Evolutionary conservation across 2,113 vertebrate species (phyloP).

Genomic region (Alligator mississippiensis): DNA sequence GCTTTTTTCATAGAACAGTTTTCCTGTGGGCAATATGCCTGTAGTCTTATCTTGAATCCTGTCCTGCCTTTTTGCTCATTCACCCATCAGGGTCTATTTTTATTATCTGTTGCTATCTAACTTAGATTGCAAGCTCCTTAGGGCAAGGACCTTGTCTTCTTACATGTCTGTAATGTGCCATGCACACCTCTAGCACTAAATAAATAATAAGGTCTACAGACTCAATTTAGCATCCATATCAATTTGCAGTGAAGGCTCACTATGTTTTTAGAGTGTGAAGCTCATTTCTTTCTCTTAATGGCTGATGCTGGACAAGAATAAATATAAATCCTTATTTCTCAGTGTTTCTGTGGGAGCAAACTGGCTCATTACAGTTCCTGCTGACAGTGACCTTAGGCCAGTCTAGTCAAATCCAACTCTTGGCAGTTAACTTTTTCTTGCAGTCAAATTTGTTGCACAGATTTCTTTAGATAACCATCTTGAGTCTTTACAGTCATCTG

Average conservation of each 20-base stretch:
- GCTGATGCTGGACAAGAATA: conserved; percentile 14
- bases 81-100: conserved; percentile 28
- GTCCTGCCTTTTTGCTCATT: conserved; percentile 15
- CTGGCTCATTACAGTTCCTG: conserved; percentile 36
- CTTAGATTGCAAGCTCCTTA: conserved; percentile 50
- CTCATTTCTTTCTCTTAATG: conserved; percentile 45
- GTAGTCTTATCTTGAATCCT: conserved; percentile 6
- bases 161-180: conserved; percentile 38
- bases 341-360: conserved; percentile 22
- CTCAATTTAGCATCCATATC: conserved; percentile 62
- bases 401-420: conserved; percentile 9
- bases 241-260: conserved; percentile 59
- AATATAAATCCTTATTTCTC: conserved; percentile 46
- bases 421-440: not conserved
- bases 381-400: conserved; percentile 15
- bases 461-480: conserved; percentile 4
- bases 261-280: conserved; percentile 12
- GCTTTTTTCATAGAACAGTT: not conserved
- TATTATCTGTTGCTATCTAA: conserved; percentile 57
- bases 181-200: conserved; percentile 54
- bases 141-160: conserved; percentile 51
- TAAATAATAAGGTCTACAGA: conserved; percentile 56
- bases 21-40: not conserved
- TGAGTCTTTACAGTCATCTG: not conserved
- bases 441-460: conserved; percentile 11